A percentile compares a stretch with the other conserved stretches of the same genome.
Evolutionary conservation across 2,113 vertebrate species (phyloP).

Genomic region (Poeciliopsis occidentalis): DNA sequence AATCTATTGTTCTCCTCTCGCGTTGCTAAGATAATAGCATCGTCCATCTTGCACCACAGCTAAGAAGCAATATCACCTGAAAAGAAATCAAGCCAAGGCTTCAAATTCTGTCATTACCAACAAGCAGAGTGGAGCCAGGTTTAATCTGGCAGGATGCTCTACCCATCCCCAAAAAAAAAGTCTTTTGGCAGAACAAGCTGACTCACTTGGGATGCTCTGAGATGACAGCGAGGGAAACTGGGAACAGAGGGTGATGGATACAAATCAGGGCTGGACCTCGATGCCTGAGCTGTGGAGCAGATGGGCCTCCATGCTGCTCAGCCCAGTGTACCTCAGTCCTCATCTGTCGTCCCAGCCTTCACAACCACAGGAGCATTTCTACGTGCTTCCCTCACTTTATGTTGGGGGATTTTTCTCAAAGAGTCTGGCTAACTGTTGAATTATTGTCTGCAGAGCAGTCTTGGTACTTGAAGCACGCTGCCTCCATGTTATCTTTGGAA

Average conservation of each 20-base stretch:
- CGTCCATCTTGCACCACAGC: conserved; percentile 1
- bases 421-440: conserved; percentile 50
- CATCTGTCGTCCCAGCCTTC: conserved; percentile 50
- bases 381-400: conserved; percentile 13
- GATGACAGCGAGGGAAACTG: conserved; percentile 47
- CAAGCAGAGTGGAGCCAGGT: conserved; percentile 53
- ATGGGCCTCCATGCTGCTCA: conserved; percentile 64
- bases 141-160: conserved; percentile 56
- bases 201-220: conserved; percentile 29
- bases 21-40: conserved; percentile 14
- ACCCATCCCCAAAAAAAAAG: conserved; percentile 26
- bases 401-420: conserved; percentile 16
- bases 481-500: conserved; percentile 12
- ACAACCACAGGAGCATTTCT: conserved; percentile 56
- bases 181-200: conserved; percentile 45
- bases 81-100: conserved; percentile 7
- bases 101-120: conserved; percentile 40
- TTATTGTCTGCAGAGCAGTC: conserved; percentile 37
- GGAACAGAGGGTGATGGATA: conserved; percentile 57
- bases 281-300: conserved; percentile 55
- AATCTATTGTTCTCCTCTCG: conserved; percentile 16
- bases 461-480: conserved; percentile 29
- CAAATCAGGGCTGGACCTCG: conserved; percentile 12
- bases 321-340: conserved; percentile 47
- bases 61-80: conserved; percentile 12